phyloP scores from a whole-genome alignment of 1,140 invertebrate species.

The Drosophila biarmipes region DNA sequence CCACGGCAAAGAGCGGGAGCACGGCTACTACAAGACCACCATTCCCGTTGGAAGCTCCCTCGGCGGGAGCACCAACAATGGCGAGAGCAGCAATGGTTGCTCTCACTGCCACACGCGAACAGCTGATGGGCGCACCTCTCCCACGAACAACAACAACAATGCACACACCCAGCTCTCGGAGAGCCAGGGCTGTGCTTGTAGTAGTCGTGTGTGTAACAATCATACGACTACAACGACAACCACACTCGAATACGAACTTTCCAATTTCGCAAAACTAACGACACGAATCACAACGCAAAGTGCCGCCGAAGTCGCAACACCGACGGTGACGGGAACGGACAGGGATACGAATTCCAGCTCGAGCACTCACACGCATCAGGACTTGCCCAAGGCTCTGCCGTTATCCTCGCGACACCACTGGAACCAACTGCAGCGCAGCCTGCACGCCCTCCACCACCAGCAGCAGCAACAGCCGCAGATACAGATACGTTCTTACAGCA shows the following conservation, averaged over 20 bases:
- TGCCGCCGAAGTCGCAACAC: constrained; percentile 57
- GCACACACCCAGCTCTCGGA: constrained; percentile 34
- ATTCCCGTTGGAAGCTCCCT: constrained; percentile 63
- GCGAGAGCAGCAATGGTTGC: constrained; percentile 38
- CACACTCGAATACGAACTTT: constrained; percentile 83
- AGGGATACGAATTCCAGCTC: neutral
- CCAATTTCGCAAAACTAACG: constrained; percentile 83
- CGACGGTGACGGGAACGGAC: constrained; percentile 8
- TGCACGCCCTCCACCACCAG: constrained; percentile 57
- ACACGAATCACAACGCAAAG: constrained; percentile 81
- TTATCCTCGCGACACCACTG: constrained; percentile 65
- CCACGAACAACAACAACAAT: constrained; percentile 41
- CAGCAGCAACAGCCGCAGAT: constrained; percentile 40
- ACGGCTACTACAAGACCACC: constrained; percentile 73
- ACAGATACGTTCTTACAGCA: constrained; percentile 37
- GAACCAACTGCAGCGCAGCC: constrained; percentile 65
- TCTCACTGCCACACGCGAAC: constrained; percentile 55
- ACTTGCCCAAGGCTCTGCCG: constrained; percentile 42
- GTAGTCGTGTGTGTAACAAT: constrained; percentile 80
- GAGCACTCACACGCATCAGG: constrained; percentile 4
- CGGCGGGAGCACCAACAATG: constrained; percentile 22
- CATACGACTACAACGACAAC: constrained; percentile 83
- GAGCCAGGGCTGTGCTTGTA: constrained; percentile 53
- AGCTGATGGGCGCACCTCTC: constrained; percentile 62
- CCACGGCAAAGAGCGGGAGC: constrained; percentile 35